Conservation (phyloP, 2,797 vertebrate genomes). For the Paramormyrops hopkinsi region DNA sequence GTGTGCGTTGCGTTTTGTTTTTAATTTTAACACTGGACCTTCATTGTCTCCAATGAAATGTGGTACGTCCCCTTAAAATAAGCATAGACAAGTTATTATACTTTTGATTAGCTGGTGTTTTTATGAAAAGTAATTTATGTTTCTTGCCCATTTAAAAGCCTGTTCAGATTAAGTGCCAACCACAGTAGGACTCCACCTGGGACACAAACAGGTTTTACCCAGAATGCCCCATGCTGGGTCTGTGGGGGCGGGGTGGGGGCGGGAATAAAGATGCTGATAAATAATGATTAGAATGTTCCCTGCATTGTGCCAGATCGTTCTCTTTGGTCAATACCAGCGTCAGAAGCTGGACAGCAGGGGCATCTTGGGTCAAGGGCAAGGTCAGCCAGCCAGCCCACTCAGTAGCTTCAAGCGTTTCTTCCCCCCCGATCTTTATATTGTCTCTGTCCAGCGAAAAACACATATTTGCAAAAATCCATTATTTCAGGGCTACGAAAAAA, state of each 20-base stretch:
- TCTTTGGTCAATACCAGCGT: neutral
- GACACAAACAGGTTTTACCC: neutral
- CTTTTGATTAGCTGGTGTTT: neutral
- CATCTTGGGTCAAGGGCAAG: neutral
- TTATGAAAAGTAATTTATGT: neutral
- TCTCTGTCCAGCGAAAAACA: neutral
- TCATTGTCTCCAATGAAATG: neutral
- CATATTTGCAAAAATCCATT: neutral
- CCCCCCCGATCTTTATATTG: neutral
- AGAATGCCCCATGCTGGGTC: neutral
- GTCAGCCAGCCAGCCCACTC: neutral
- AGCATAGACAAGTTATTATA: neutral
- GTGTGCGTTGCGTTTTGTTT: neutral
- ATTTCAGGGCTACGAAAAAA: neutral
- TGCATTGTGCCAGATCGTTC: neutral
- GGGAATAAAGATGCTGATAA: neutral
- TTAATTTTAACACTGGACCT: neutral
- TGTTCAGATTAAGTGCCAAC: neutral
- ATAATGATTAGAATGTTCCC: neutral
- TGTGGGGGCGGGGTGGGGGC: neutral
- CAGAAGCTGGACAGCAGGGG: neutral
- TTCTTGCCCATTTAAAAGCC: neutral
- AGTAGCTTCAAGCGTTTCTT: neutral
- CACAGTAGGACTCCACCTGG: neutral
- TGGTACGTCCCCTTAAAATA: neutral